phyloP scores from a whole-genome alignment of 2,113 vertebrate genomes.

The Elephantulus edwardii region DNA sequence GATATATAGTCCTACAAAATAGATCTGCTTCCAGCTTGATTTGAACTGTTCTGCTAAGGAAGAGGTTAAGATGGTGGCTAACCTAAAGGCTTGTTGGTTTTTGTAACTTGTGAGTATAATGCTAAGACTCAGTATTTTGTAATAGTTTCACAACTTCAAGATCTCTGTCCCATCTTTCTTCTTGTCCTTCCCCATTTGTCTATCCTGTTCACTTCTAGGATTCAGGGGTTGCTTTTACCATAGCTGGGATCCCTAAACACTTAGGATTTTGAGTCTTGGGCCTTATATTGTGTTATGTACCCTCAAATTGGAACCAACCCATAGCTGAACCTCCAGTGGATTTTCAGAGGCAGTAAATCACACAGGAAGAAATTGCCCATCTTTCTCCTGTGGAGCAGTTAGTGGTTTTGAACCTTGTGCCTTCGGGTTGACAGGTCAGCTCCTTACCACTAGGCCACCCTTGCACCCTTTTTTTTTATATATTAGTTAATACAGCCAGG shows the following conservation, averaged over 20 bases:
- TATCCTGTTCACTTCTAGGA: neutral
- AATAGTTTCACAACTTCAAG: neutral
- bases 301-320: too few species aligned
- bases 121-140: neutral
- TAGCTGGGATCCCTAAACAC: neutral
- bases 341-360: too few species aligned
- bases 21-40: slow-evolving; percentile 17
- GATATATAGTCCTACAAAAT: slow-evolving; percentile 29
- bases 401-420: too few species aligned
- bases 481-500: slow-evolving; percentile 1
- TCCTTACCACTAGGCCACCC: too few species aligned
- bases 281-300: too few species aligned
- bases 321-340: too few species aligned
- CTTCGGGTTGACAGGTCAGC: too few species aligned
- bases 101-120: neutral
- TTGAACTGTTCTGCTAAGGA: slow-evolving; percentile 25
- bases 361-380: too few species aligned
- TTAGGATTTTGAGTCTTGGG: neutral
- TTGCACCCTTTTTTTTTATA: too few species aligned
- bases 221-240: neutral
- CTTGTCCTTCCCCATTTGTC: neutral
- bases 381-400: too few species aligned
- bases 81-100: neutral
- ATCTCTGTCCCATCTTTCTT: neutral
- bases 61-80: neutral